Evolutionary conservation across 2,797 vertebrate genomes (phyloP).

Genomic region (Rhabdophis nuchalis): DNA sequence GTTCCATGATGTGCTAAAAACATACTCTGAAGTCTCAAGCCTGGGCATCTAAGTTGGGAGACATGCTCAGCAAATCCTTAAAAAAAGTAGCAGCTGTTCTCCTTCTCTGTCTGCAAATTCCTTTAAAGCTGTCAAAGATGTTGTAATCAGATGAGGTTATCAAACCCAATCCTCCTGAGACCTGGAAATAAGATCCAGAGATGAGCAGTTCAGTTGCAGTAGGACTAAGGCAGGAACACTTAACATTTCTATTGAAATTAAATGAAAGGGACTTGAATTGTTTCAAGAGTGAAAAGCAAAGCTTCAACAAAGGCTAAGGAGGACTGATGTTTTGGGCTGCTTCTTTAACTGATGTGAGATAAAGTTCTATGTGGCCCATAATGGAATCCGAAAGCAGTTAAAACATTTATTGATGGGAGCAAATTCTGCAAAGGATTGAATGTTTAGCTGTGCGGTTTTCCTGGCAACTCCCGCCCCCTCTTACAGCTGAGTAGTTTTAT

Average conservation of each 20-base stretch:
- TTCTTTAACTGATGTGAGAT: constrained; percentile 16
- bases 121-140: constrained; percentile 82
- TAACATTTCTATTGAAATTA: constrained; percentile 67
- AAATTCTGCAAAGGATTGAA: constrained; percentile 19
- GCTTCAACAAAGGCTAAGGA: constrained; percentile 44
- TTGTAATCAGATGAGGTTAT: constrained; percentile 73
- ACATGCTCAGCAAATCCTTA: constrained; percentile 79
- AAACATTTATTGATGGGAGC: constrained; percentile 34
- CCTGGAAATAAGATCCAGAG: constrained; percentile 69
- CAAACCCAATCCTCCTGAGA: constrained; percentile 56
- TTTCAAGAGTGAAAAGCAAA: constrained; percentile 44
- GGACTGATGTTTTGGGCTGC: constrained; percentile 30
- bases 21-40: constrained; percentile 67
- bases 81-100: constrained; percentile 69
- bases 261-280: constrained; percentile 62
- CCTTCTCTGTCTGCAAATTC: constrained; percentile 75
- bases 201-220: constrained; percentile 57
- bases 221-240: constrained; percentile 62
- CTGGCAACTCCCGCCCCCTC: constrained; percentile 39
- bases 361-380: constrained; percentile 38
- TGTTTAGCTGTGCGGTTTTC: constrained; percentile 31
- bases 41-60: constrained; percentile 71
- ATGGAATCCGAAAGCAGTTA: constrained; percentile 43
- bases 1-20: constrained; percentile 78
- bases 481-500: constrained; percentile 55